Base-by-base conservation (phyloP, 2,888 invertebrate species). In the Leptogaster cylindrica region DNA sequence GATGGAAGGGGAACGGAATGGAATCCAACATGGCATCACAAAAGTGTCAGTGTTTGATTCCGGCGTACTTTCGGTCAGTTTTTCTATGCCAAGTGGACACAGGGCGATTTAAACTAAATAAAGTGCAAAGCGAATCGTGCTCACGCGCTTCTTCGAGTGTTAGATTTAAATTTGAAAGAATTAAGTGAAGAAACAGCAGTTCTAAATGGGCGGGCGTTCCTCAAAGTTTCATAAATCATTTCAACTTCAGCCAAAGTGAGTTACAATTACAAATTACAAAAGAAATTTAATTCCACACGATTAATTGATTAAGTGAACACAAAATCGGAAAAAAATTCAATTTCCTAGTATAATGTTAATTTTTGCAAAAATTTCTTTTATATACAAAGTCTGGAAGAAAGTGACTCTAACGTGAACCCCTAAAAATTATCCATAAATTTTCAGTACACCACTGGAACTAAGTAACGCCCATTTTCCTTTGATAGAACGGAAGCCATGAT, bases 401-500 rank as follows among this genome's bases (percentile, higher is more conserved):
- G n/a, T n/a, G n/a, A n/a, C n/a, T 39, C 12, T 48, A 6, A 5
- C 36, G 44, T 50, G 65, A 33, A 16, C 64, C 65, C 14, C 4
- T 48, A 10, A 10, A 52, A 51, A 28, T 2, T 18, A 12, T 27
- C 20, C 18, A 44, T 51, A 51, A 52, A 52, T 52, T 51, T 20
- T 2, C 2, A 20, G 65, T 48, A 68, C 70, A 65, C 68, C 70
- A 70, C 70, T 70, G 70, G 23, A 7, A 25, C 14, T 18, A 64
- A 50, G 50, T 64, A 50, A 55, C 69, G 74, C 71, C 72, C 50
- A 58, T 67, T 61, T 65, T 64, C 55, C 58, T 58, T 51, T 67
- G 68, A 67, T 71, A 73, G 75, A 75, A 76, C 81, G 79, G 80
- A 80, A 80, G 81, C 81, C 80, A 80, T 80, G 77, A 80, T 78